These are phyloP conservation scores for Psettodes erumei DNA, from an alignment of 2,113 vertebrate genomes.

Conservation along the genomic window DNA sequence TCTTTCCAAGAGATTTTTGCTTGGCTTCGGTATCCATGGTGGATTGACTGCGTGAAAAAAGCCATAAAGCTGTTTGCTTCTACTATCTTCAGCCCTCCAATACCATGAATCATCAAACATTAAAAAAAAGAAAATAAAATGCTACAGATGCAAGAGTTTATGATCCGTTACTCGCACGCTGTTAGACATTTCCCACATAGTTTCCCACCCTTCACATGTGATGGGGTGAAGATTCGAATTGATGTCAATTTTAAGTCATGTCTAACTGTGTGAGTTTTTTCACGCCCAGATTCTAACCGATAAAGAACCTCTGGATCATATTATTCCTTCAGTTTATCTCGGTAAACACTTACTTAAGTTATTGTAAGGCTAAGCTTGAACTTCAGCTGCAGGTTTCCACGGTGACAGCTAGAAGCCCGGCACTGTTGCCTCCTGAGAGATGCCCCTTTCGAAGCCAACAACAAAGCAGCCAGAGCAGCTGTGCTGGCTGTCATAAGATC, in stretches of 20 bases:
- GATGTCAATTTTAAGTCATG: constrained; percentile 48
- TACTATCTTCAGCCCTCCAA: constrained; percentile 31
- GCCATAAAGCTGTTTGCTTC: constrained; percentile 48
- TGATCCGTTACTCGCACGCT: constrained; percentile 69
- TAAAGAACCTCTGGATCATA: constrained; percentile 24
- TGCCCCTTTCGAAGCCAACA: constrained; percentile 55
- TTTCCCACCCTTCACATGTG: constrained; percentile 58
- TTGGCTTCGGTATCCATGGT: constrained; percentile 45
- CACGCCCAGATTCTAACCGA: constrained; percentile 29
- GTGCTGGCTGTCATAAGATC: constrained; percentile 68
- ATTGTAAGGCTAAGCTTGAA: constrained; percentile 24
- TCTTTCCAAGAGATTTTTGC: constrained; percentile 58
- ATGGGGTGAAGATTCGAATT: constrained; percentile 51
- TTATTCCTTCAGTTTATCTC: neutral
- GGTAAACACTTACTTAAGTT: neutral
- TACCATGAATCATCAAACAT: constrained; percentile 46
- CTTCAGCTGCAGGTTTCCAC: constrained; percentile 25
- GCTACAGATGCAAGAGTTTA: constrained; percentile 60
- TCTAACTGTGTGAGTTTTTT: constrained; percentile 60
- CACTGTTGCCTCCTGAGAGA: constrained; percentile 43
- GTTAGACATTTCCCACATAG: constrained; percentile 63
- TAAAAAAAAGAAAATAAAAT: constrained; percentile 11
- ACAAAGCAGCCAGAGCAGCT: constrained; percentile 69
- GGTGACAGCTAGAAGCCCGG: constrained; percentile 52
- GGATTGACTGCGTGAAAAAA: constrained; percentile 44